phyloP scores from a whole-genome alignment of 2,888 invertebrate genomes.

The Girardia tigrina region DNA sequence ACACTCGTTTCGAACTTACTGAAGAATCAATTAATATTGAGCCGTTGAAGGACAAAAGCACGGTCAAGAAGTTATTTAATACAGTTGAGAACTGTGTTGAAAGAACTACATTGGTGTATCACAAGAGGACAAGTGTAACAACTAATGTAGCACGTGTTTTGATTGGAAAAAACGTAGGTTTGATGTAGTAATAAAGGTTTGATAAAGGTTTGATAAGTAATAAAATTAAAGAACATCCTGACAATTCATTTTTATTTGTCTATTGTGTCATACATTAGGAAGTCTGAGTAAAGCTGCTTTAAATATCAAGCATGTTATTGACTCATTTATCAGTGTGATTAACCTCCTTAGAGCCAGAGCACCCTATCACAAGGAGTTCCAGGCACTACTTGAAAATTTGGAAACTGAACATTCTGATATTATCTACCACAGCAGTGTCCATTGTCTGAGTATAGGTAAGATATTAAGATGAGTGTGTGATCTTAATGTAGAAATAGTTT shows the following conservation, averaged over 20 bases:
- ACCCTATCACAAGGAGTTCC: background rate
- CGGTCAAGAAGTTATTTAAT: background rate
- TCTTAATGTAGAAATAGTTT: too few species aligned
- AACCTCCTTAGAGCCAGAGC: background rate
- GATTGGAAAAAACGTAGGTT: too few species aligned
- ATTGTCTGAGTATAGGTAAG: background rate
- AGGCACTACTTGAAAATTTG: background rate
- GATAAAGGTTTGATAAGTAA: background rate
- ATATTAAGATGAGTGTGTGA: too few species aligned
- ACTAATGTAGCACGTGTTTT: too few species aligned
- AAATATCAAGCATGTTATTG: background rate
- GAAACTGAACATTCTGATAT: background rate
- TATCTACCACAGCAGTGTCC: background rate
- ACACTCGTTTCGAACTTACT: background rate
- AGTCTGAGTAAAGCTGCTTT: background rate
- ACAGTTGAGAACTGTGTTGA: background rate
- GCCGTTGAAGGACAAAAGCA: too few species aligned
- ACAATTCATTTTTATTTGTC: background rate
- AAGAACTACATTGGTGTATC: background rate
- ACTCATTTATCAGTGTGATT: background rate
- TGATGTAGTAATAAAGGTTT: background rate
- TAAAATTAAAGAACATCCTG: slow-evolving; percentile 6
- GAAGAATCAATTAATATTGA: background rate
- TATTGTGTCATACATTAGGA: too few species aligned
- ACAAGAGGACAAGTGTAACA: background rate